Conservation (phyloP, 2,888 invertebrate genomes). For the Busseola fusca region DNA sequence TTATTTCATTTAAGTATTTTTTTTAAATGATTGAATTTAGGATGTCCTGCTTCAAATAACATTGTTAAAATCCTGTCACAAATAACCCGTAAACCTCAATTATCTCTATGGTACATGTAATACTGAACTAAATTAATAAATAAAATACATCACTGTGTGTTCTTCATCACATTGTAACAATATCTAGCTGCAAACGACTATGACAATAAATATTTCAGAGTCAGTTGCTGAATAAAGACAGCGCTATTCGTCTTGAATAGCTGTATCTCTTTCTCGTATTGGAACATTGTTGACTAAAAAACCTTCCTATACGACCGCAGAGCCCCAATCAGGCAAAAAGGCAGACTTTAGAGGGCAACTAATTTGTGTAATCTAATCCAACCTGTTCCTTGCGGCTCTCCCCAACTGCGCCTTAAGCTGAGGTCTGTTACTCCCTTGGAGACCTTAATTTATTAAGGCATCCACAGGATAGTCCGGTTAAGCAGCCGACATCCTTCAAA, state of each 20-base stretch:
- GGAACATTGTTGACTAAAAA: not conserved
- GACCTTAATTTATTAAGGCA: not conserved
- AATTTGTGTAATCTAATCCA: not conserved
- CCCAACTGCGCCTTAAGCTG: too few relatives aligned
- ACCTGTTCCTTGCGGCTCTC: not conserved
- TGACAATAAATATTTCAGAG: not conserved
- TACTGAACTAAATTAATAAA: constrained; percentile 64
- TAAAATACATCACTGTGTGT: constrained; percentile 57
- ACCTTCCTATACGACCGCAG: not conserved
- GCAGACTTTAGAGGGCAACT: not conserved
- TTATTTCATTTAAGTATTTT: not conserved
- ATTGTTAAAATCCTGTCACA: constrained; percentile 30
- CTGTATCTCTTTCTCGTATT: not conserved
- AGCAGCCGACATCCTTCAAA: not conserved
- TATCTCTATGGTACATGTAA: constrained; percentile 49
- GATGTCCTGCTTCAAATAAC: not conserved
- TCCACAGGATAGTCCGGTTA: too few relatives aligned
- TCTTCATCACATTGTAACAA: constrained; percentile 44
- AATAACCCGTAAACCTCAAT: constrained; percentile 28
- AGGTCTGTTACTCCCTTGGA: not conserved
- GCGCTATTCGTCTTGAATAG: not conserved
- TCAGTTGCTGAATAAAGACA: not conserved
- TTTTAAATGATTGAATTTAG: not conserved
- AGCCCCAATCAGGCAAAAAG: not conserved
- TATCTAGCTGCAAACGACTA: constrained; percentile 19